phyloP scores from a whole-genome alignment of 2,888 invertebrate species.

The Flexamia atlantica region DNA sequence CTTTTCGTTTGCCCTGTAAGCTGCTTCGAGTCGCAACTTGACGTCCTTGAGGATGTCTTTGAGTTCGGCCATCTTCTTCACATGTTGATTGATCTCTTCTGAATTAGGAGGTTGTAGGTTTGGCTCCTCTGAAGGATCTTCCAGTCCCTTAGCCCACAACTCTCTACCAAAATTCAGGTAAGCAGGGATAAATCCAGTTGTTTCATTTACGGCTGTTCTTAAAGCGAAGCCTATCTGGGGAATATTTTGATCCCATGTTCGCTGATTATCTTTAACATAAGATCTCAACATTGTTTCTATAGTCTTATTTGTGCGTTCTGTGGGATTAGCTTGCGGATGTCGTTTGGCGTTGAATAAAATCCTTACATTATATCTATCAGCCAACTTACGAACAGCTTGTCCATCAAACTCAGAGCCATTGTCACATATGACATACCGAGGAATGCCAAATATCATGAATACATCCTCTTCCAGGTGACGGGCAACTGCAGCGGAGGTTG shows the following conservation, averaged over 20 bases:
- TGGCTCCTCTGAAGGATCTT: neutral
- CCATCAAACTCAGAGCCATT: constrained; percentile 37
- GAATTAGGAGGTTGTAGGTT: too few species aligned
- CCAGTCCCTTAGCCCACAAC: neutral
- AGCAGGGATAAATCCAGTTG: constrained; percentile 69
- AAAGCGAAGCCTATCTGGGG: constrained; percentile 68
- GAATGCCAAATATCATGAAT: constrained; percentile 11
- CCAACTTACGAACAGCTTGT: neutral
- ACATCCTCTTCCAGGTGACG: neutral
- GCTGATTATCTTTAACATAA: constrained; percentile 60
- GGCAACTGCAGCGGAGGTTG: constrained; percentile 59
- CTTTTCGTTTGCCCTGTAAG: neutral
- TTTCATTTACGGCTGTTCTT: constrained; percentile 67
- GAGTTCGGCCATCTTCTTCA: neutral
- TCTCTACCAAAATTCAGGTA: constrained; percentile 52
- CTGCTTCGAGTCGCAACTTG: neutral
- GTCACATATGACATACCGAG: constrained; percentile 15
- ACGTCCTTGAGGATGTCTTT: neutral
- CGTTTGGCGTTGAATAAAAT: constrained; percentile 70
- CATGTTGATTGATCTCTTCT: neutral
- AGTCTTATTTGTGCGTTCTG: constrained; percentile 71
- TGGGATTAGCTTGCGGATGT: constrained; percentile 72
- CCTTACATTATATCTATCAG: constrained; percentile 56
- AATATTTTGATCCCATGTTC: constrained; percentile 68
- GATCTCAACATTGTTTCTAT: constrained; percentile 72